Conservation (phyloP, 2,113 vertebrate species). For the Ploceus nigricollis region DNA sequence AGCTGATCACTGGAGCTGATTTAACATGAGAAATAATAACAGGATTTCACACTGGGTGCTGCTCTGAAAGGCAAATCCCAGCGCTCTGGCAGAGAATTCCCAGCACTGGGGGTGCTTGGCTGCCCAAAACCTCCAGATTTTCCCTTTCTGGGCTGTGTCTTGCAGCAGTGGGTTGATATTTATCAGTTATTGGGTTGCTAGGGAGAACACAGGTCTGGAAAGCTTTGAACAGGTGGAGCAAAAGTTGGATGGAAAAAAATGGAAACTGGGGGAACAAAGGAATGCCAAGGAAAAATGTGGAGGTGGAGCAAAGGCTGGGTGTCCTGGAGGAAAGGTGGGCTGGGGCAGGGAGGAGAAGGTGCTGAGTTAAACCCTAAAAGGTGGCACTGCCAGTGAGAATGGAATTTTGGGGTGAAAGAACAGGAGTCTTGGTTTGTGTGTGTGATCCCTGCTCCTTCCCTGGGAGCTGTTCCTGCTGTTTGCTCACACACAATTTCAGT, state of each 20-base stretch:
- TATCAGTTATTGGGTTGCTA: background rate
- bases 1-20: background rate
- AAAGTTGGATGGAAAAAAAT: too few relatives aligned
- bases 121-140: background rate
- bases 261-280: too few relatives aligned
- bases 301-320: background rate
- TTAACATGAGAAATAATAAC: background rate
- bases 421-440: background rate
- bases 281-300: too few relatives aligned
- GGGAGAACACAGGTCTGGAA: background rate
- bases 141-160: too few relatives aligned
- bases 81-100: background rate
- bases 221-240: background rate
- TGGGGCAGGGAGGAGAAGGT: background rate
- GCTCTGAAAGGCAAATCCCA: background rate
- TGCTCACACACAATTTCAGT: background rate
- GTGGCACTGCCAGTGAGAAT: background rate
- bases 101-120: background rate
- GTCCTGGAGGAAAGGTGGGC: background rate
- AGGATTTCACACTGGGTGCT: too few relatives aligned
- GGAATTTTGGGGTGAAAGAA: background rate
- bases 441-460: background rate
- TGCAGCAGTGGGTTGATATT: background rate
- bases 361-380: fast-evolving
- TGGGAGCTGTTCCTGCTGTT: background rate